Conservation (phyloP, 1,140 invertebrate species). For the Lamellibrachia luymesi region DNA sequence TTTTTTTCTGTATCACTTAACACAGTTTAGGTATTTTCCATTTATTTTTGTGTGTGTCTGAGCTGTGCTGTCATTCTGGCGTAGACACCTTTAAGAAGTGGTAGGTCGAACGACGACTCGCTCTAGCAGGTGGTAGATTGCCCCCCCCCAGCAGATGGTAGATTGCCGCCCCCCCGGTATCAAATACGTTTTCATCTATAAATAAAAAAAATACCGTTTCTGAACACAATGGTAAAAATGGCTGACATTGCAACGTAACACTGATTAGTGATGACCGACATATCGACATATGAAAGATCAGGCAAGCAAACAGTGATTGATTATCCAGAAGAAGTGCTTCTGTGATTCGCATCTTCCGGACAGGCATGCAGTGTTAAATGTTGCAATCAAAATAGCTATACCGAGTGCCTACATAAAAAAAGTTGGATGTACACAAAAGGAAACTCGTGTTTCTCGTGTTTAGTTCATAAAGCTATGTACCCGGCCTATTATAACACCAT, state of each 20-base stretch:
- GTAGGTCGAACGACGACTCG: background rate
- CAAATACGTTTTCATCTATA: background rate
- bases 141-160: background rate
- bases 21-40: background rate
- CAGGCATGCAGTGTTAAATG: background rate
- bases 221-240: background rate
- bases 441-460: background rate
- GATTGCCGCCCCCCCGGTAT: background rate
- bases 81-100: background rate
- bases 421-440: background rate
- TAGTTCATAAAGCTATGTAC: background rate
- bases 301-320: too few species aligned
- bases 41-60: background rate
- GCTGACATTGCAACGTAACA: too few species aligned
- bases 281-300: too few species aligned
- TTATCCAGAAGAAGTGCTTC: background rate
- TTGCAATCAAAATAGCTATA: background rate
- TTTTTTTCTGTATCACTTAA: background rate
- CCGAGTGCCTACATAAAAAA: background rate
- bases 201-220: background rate
- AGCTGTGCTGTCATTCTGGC: background rate
- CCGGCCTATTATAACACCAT: background rate
- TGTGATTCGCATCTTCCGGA: background rate
- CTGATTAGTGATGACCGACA: too few species aligned
- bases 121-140: background rate